phyloP scores from a whole-genome alignment of 2,797 vertebrate species.

The Halcyon smyrnensis region DNA sequence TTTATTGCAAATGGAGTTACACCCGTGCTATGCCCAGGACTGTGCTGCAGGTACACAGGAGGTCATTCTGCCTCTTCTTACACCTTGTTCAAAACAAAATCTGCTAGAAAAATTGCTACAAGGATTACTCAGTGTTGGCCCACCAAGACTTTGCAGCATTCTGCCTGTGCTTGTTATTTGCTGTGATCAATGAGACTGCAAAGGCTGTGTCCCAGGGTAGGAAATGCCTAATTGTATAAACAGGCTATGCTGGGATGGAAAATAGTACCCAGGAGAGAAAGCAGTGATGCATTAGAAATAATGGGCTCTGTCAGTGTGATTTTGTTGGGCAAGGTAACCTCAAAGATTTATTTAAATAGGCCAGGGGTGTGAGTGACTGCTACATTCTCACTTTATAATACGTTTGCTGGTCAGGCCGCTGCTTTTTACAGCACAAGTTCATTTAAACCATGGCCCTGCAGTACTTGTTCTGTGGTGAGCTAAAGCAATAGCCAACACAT shows the following conservation, averaged over 20 bases:
- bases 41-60: neutral
- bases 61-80: neutral
- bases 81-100: constrained; percentile 15
- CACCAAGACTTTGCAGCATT: neutral
- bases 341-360: constrained; percentile 57
- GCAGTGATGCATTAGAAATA: neutral
- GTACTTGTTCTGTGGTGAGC: neutral
- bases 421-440: neutral
- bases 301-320: neutral
- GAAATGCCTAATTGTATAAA: constrained; percentile 32
- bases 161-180: neutral
- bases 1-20: neutral
- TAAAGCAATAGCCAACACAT: neutral
- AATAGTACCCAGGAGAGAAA: constrained; percentile 28
- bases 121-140: neutral
- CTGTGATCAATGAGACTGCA: constrained; percentile 34
- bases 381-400: neutral
- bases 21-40: neutral
- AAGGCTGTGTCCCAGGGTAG: constrained; percentile 6
- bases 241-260: constrained; percentile 7
- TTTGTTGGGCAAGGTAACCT: constrained; percentile 48
- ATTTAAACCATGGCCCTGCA: neutral
- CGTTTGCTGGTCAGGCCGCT: neutral
- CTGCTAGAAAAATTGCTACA: neutral
- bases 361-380: constrained; percentile 3